Percentiles rank a stretch among this genome's conserved stretches.
Conservation (phyloP, 2,797 vertebrate species). For the Vireo griseus region DNA sequence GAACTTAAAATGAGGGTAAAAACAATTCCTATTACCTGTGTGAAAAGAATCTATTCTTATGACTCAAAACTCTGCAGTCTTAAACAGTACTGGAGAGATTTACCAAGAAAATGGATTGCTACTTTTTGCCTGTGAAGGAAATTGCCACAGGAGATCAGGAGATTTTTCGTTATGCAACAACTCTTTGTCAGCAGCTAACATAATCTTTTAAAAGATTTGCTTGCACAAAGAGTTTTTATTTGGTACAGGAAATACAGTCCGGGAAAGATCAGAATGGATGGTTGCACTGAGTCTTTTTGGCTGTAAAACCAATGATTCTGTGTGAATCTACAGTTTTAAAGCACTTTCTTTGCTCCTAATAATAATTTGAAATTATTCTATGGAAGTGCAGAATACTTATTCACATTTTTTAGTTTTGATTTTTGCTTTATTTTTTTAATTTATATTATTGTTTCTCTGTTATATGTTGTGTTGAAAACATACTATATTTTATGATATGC, state of each 20-base stretch:
- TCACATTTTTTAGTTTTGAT: no score
- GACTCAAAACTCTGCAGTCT: background rate
- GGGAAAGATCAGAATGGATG: background rate
- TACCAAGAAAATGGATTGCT: background rate
- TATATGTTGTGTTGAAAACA: no score
- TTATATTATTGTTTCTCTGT: no score
- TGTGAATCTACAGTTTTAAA: background rate
- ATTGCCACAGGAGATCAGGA: background rate
- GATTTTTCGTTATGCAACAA: background rate
- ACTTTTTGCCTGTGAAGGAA: background rate
- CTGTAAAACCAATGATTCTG: background rate
- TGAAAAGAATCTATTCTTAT: background rate
- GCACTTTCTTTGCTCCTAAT: background rate
- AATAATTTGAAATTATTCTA: background rate
- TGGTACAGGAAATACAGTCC: background rate
- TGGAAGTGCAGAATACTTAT: background rate
- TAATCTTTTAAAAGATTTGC: background rate
- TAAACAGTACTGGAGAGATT: background rate
- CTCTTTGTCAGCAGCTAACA: background rate
- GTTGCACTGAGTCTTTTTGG: background rate
- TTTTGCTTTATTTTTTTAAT: no score
- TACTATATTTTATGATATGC: no score
- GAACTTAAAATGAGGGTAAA: background rate
- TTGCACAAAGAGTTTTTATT: background rate
- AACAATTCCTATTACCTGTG: background rate